Base-by-base conservation (phyloP, 2,888 invertebrate species). In the Rapana venosa region DNA sequence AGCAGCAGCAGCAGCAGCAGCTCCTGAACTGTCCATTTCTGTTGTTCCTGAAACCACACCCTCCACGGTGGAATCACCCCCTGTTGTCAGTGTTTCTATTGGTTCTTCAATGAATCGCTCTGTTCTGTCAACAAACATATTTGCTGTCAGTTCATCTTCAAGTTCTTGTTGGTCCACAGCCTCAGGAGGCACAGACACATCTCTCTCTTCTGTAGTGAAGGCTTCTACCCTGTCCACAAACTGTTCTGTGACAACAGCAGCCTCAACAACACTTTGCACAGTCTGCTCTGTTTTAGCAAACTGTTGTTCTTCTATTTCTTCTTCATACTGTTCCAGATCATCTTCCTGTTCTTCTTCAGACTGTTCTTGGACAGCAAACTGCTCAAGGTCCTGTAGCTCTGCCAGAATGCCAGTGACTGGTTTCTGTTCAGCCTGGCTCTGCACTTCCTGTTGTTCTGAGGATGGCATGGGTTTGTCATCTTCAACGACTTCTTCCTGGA, bases 291-390 rank as follows among this genome's bases (percentile, higher is more conserved):
- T 30, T 20, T 30, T 74, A 11, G 36, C 26, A 20, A 70, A 36
- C 20, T 81, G 83, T 35, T 30, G 35, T 26, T 81, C 79, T 85
- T 92, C 84, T 84, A n/a, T 30, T 56, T 90, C 89, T 22, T 90
- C 77, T 56, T 89, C 90, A 77, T 85, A 88, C n/a, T 81, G 88
- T 22, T 85, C 89, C 20, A 89, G 77, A 13, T 66, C 91, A 90
- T 90, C 93, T 79, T 91, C 93, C 92, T 93, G 92, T 91, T 94
- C 94, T 86, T 93, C 93, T 90, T 93, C 93, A 84, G 94, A 93
- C 58, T 92, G 92, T 26, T 83, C 89, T 58, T 61, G 61, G 30
- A n/a, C 74, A 81, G 88, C 87, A n/a, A 87, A 74, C 15, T 89
- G 79, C 70, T 92, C 92, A 74, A 92, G 70, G 13, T 56, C 88